Conservation (phyloP, 2,113 vertebrate species). For the Macrotus californicus region DNA sequence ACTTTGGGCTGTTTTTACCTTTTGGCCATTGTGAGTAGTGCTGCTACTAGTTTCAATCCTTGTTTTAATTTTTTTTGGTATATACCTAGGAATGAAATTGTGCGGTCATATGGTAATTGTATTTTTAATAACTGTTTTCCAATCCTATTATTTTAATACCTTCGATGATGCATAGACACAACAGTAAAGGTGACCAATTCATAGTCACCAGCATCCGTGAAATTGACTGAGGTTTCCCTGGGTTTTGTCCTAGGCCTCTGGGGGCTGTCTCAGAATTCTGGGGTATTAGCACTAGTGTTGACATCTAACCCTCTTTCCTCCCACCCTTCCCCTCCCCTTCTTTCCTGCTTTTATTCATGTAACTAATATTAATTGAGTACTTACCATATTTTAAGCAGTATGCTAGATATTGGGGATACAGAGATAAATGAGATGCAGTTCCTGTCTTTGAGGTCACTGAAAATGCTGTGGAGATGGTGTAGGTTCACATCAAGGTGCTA, state of each 20-base stretch:
- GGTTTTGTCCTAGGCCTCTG: not conserved
- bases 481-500: not conserved
- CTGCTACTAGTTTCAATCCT: not conserved
- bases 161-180: not conserved
- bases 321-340: not conserved
- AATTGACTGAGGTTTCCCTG: not conserved
- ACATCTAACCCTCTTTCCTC: not conserved
- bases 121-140: not conserved
- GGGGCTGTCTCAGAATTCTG: not conserved
- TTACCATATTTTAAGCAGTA: not conserved
- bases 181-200: not conserved
- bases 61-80: not conserved
- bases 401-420: not conserved
- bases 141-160: slow-evolving; percentile 3
- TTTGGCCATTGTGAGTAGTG: not conserved
- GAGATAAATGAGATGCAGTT: not conserved
- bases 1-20: not conserved
- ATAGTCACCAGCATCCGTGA: not conserved
- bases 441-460: not conserved
- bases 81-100: not conserved
- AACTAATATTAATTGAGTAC: not conserved
- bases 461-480: not conserved
- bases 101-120: not conserved
- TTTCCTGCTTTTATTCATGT: not conserved
- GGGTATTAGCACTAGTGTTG: not conserved